Conservation (phyloP, 2,113 vertebrate species). For the Furnarius figulus region DNA sequence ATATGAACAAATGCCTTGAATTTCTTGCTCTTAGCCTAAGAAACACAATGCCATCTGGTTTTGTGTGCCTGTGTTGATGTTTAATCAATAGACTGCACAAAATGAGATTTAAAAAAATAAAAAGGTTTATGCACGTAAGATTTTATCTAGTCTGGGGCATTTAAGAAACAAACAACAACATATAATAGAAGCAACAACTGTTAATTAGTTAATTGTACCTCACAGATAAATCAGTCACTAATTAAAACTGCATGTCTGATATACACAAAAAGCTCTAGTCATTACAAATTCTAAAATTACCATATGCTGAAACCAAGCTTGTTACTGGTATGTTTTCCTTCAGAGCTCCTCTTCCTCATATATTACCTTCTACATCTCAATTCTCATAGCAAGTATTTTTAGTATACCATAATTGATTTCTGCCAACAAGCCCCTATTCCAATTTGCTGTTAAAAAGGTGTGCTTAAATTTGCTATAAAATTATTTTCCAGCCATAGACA, state of each 20-base stretch:
- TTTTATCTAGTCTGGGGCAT: neutral
- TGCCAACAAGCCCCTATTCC: neutral
- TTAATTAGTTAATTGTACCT: neutral
- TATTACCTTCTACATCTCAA: neutral
- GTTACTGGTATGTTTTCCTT: neutral
- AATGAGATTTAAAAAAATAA: neutral
- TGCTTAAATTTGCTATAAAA: neutral
- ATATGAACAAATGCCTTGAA: neutral
- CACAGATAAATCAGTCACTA: neutral
- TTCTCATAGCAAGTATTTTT: neutral
- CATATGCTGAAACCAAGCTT: neutral
- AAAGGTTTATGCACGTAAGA: neutral
- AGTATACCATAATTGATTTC: neutral
- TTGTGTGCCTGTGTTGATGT: neutral
- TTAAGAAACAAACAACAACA: neutral
- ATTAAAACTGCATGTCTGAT: neutral
- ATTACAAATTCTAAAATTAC: neutral
- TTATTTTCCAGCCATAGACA: neutral
- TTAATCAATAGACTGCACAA: neutral
- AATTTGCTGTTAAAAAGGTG: neutral
- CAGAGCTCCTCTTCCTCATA: neutral
- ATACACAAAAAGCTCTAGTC: neutral
- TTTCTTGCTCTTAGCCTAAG: neutral
- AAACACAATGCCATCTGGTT: neutral
- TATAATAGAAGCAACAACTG: neutral